A percentile compares a stretch with the other conserved stretches of the same genome.
Evolutionary conservation across 2,113 vertebrate species (phyloP).

Genomic region (Butorides virescens): DNA sequence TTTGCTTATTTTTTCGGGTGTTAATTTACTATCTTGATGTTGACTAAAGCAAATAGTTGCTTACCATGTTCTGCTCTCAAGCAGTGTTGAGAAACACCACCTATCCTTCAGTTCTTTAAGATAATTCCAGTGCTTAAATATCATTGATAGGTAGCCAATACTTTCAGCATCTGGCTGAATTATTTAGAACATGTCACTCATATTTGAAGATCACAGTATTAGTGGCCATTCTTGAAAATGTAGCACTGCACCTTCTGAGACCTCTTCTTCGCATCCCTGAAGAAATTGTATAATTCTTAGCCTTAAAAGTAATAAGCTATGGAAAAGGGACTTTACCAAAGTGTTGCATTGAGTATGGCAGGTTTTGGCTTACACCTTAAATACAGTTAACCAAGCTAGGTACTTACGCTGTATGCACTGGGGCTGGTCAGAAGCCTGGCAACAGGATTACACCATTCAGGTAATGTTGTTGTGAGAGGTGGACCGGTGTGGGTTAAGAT

Average conservation of each 20-base stretch:
- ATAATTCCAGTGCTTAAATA: neutral
- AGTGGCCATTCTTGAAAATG: neutral
- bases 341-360: neutral
- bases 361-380: neutral
- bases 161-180: neutral
- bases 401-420: constrained; percentile 75
- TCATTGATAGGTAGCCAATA: neutral
- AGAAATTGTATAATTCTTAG: neutral
- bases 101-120: neutral
- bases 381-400: neutral
- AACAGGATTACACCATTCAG: constrained; percentile 74
- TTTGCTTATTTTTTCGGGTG: neutral
- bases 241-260: neutral
- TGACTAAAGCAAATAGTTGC: neutral
- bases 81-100: neutral
- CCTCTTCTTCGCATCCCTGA: neutral
- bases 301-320: neutral
- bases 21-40: neutral
- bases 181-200: neutral
- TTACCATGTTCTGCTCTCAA: neutral
- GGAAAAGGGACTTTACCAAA: neutral
- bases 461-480: constrained; percentile 78
- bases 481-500: constrained; percentile 82
- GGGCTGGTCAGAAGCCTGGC: constrained; percentile 79
- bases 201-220: neutral